Conservation (phyloP, 2,797 vertebrate genomes). For the Aphelocoma californica region DNA sequence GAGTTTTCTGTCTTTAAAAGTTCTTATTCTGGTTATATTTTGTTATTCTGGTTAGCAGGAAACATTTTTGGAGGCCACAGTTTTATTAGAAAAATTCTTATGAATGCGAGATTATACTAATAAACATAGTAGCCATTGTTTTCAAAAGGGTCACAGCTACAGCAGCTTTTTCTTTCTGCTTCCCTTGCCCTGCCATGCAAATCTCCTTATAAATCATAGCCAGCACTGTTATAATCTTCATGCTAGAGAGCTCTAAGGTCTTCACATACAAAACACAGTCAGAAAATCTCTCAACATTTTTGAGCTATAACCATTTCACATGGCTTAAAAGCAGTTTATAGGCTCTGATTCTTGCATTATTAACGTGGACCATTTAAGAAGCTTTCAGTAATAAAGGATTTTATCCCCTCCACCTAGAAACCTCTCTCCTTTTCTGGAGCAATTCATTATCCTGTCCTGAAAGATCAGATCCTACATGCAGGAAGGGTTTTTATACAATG, state of each 20-base stretch:
- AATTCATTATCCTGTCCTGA: neutral
- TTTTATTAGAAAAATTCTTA: neutral
- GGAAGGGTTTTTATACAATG: neutral
- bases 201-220: slow-evolving; percentile 6
- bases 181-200: neutral
- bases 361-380: neutral
- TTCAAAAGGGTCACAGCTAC: neutral
- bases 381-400: neutral
- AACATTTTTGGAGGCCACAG: neutral
- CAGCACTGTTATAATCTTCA: neutral
- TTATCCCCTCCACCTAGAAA: neutral
- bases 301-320: neutral
- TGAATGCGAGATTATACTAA: neutral
- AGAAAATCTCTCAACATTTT: neutral
- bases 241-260: neutral
- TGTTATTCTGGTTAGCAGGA: neutral
- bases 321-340: slow-evolving; percentile 1
- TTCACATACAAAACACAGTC: neutral
- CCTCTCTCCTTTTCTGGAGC: neutral
- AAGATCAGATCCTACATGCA: neutral
- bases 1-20: neutral
- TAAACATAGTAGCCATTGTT: slow-evolving; percentile 24
- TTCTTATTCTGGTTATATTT: neutral
- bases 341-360: neutral
- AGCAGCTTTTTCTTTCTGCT: neutral